phyloP scores from a whole-genome alignment of 2,797 vertebrate species.

The Rhyacichthys aspro region DNA sequence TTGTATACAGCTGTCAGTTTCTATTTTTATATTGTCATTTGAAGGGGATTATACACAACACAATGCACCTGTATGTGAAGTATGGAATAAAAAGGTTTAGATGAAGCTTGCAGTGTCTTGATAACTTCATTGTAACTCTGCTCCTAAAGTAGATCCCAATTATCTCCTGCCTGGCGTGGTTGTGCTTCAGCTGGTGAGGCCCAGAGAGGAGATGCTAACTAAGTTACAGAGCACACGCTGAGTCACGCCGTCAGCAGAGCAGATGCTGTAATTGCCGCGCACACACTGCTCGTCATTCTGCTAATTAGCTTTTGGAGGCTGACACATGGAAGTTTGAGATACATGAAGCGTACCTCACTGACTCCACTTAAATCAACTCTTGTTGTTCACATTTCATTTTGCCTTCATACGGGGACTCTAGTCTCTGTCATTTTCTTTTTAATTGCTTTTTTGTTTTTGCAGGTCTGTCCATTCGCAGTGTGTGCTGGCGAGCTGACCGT shows the following conservation, averaged over 20 bases:
- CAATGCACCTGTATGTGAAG: too few relatives aligned
- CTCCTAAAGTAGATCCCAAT: too few relatives aligned
- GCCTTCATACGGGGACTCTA: background rate
- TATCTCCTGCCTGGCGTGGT: background rate
- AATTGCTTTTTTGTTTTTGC: constrained; percentile 18
- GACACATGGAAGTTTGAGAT: background rate
- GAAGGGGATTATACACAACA: too few relatives aligned
- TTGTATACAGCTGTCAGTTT: too few relatives aligned
- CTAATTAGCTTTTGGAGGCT: background rate
- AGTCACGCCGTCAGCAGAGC: background rate
- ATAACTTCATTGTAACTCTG: too few relatives aligned
- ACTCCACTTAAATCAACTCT: background rate
- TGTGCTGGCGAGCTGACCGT: constrained; percentile 94
- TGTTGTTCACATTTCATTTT: background rate
- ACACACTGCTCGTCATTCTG: background rate
- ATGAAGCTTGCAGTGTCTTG: too few relatives aligned
- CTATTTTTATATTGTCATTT: too few relatives aligned
- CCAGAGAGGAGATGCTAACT: too few relatives aligned
- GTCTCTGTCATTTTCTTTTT: background rate
- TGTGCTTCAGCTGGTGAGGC: background rate
- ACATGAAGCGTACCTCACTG: background rate
- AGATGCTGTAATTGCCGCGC: background rate
- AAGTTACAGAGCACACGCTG: background rate
- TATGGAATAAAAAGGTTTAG: too few relatives aligned
- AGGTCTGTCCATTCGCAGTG: constrained; percentile 95